Evolutionary conservation across 1,140 invertebrate genomes (phyloP), one percentile per base, ranked within the genome.

Genomic region (Drosophila tsacasi): DNA sequence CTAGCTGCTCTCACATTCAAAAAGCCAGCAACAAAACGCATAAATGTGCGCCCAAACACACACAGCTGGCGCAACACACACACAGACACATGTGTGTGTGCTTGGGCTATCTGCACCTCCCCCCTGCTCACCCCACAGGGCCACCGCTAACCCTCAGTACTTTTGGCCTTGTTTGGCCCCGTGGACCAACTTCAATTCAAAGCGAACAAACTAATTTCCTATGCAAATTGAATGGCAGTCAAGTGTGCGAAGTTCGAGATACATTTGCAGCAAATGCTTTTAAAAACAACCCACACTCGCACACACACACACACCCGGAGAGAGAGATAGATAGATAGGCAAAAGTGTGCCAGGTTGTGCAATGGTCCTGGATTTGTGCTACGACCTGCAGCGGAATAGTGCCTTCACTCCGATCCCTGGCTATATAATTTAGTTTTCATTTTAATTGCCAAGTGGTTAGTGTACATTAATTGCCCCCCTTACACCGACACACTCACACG

Each of bases 221-320:
- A 89, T 89, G 84, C 84, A 89, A 89, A 89, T 89, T 89, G 84
- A 89, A 89, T 89, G 84, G 84, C 85, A 89, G 84, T 89, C 84
- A 89, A 89, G 84, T 87, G 84, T 87, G 81, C 84, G 84, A 90
- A 87, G 84, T 87, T 87, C 85, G 84, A 87, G 84, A 90, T 90
- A 87, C 81, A 87, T 87, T 87, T 87, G 84, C 84, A 89, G 84
- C 72, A 87, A 87, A 89, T 87, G 84, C 84, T 87, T 87, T 89
- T 81, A 89, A 87, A 87, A 87, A 83, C 81, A 78, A 79, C 54
- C 69, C 79, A 79, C 50, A 66, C 17, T 19, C 46, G 23, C 12
- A 37, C 19, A 27, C 13, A 67, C 21, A 12, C 49, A 30, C 50
- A 23, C 19, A 50, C 39, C 9, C 23, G 15, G 23, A 19, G n/a